Evolutionary conservation across 2,888 invertebrate genomes (phyloP).

Genomic region (Drosophila infuscata): DNA sequence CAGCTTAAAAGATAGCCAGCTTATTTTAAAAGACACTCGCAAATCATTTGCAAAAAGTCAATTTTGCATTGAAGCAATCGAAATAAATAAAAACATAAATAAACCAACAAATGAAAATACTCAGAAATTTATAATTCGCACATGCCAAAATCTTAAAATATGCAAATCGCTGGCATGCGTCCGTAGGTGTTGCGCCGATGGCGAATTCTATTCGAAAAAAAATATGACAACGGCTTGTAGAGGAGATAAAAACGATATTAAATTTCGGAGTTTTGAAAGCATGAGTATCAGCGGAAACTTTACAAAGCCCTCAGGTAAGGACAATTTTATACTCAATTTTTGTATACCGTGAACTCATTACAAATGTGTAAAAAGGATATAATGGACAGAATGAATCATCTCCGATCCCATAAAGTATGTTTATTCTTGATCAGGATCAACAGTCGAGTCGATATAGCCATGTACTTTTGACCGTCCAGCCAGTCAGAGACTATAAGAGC

Average conservation of each 20-base stretch:
- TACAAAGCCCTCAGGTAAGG: constrained; percentile 78
- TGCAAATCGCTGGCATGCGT: constrained; percentile 80
- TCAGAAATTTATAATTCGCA: constrained; percentile 65
- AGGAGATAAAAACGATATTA: constrained; percentile 63
- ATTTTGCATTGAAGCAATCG: constrained; percentile 82
- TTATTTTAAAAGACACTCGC: constrained; percentile 53
- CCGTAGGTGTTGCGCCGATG: constrained; percentile 81
- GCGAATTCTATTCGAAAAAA: constrained; percentile 75
- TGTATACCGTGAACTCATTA: too few relatives aligned
- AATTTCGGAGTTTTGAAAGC: constrained; percentile 77
- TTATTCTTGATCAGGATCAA: too few relatives aligned
- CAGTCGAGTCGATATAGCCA: too few relatives aligned
- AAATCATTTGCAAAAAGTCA: constrained; percentile 58
- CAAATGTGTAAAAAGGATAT: too few relatives aligned
- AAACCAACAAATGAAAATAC: neutral
- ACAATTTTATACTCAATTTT: neutral
- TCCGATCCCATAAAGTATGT: too few relatives aligned
- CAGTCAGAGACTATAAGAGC: too few relatives aligned
- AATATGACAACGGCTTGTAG: constrained; percentile 77
- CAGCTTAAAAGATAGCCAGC: constrained; percentile 58
- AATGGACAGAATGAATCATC: too few relatives aligned
- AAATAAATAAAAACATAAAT: constrained; percentile 1
- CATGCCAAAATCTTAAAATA: constrained; percentile 61
- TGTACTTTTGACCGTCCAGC: too few relatives aligned
- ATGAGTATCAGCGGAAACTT: constrained; percentile 75